phyloP scores from a whole-genome alignment of 1,140 invertebrate species.

The Diorhabda elongata region DNA sequence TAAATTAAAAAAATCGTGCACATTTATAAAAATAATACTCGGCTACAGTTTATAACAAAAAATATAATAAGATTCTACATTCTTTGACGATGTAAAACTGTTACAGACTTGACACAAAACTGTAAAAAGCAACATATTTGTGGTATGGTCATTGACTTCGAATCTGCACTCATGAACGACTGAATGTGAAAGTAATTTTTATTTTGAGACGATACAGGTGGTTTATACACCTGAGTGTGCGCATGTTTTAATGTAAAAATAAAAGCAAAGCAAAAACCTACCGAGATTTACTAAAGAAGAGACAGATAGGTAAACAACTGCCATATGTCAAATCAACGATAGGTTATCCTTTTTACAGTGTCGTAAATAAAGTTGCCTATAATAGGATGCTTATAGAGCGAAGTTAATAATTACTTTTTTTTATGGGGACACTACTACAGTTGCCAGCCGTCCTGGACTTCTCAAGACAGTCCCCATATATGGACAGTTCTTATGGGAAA shows the following conservation, averaged over 20 bases:
- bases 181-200: conserved; percentile 3
- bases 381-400: no score
- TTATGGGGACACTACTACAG: no score
- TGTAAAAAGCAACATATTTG: conserved; percentile 21
- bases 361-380: no score
- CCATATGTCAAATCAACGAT: no score
- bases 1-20: conserved; percentile 9
- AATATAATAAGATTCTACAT: conserved; percentile 6
- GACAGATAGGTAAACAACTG: no score
- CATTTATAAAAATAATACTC: background rate
- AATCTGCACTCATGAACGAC: background rate
- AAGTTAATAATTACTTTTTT: no score
- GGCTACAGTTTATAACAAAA: background rate
- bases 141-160: conserved; percentile 17
- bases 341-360: no score
- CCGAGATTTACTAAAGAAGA: no score
- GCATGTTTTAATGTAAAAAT: conserved; percentile 3
- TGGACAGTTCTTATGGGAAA: no score
- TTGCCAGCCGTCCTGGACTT: no score
- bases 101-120: conserved; percentile 15
- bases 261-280: background rate
- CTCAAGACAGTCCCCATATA: no score
- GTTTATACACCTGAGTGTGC: background rate
- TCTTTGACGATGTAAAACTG: conserved; percentile 3
- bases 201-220: conserved; percentile 4